A percentile compares a stretch with the other conserved stretches of the same genome.
Evolutionary conservation across 1,140 invertebrate species (phyloP).

Genomic region (Heliconius nattereri): DNA sequence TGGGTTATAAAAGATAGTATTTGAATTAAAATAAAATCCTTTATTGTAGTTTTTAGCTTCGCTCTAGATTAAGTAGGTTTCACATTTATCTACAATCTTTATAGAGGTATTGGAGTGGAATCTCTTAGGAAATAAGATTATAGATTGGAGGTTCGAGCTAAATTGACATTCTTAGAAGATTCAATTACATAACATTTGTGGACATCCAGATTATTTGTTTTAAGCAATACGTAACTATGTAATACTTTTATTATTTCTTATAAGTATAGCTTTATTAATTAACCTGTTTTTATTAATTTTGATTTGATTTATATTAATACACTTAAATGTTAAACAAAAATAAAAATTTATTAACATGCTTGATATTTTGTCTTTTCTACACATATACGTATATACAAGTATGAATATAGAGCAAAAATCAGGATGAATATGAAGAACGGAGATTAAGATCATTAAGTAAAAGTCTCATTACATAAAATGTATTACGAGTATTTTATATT

Average conservation of each 20-base stretch:
- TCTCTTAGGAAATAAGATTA: conserved; percentile 33
- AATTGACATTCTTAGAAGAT: conserved; percentile 26
- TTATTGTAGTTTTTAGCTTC: background rate
- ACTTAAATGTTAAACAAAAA: no score
- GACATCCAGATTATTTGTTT: background rate
- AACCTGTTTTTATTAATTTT: no score
- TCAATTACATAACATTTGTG: conserved; percentile 30
- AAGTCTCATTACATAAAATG: no score
- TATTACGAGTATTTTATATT: no score
- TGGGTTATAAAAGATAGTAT: no score
- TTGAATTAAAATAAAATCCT: background rate
- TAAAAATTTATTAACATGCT: no score
- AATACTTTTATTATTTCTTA: background rate
- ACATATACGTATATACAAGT: no score
- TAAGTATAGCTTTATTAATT: no score
- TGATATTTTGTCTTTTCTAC: background rate
- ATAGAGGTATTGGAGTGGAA: background rate
- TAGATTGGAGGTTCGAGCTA: conserved; percentile 21
- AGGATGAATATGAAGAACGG: no score
- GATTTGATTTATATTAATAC: no score
- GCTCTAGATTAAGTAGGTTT: background rate
- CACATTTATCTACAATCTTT: background rate
- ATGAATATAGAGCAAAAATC: no score
- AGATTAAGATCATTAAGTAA: no score
- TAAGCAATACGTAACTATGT: background rate